Percentiles rank a stretch among this genome's conserved stretches.
These are phyloP conservation scores for Hassar affinis DNA, from an alignment of 2,113 vertebrate genomes.

Conservation along the genomic window DNA sequence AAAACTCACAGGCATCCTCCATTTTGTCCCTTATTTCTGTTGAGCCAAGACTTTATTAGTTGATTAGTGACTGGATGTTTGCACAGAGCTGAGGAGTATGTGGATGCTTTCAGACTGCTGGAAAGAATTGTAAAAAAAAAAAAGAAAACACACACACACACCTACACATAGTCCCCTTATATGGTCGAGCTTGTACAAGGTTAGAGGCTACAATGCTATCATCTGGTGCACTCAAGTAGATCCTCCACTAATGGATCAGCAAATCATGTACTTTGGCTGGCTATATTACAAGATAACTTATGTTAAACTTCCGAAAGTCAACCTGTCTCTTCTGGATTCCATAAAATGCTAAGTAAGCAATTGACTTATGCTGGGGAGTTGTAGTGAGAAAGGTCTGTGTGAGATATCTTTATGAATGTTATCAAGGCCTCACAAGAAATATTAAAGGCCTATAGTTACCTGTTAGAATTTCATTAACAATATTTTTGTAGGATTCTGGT, in stretches of 20 bases:
- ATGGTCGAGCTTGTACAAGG: not conserved
- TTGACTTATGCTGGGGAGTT: not conserved
- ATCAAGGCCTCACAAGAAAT: not conserved
- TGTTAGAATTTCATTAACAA: not conserved
- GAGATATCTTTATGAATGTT: not conserved
- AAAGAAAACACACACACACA: too few species aligned
- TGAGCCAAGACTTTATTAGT: not conserved
- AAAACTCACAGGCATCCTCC: not conserved
- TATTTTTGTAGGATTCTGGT: not conserved
- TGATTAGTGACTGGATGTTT: not conserved
- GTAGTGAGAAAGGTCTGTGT: not conserved
- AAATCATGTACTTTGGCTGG: not conserved
- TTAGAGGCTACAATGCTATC: not conserved
- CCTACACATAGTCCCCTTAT: too few species aligned
- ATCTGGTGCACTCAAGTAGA: not conserved
- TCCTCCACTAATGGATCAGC: not conserved
- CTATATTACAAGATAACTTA: not conserved
- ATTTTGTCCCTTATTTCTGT: not conserved
- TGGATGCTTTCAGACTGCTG: not conserved
- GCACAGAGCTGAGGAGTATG: not conserved
- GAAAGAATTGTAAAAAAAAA: not conserved
- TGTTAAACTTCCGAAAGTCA: not conserved
- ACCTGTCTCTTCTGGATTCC: not conserved
- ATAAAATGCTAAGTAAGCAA: not conserved
- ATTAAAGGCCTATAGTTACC: not conserved